Evolutionary conservation across 2,888 invertebrate species (phyloP).

Genomic region (Portevinia maculata): DNA sequence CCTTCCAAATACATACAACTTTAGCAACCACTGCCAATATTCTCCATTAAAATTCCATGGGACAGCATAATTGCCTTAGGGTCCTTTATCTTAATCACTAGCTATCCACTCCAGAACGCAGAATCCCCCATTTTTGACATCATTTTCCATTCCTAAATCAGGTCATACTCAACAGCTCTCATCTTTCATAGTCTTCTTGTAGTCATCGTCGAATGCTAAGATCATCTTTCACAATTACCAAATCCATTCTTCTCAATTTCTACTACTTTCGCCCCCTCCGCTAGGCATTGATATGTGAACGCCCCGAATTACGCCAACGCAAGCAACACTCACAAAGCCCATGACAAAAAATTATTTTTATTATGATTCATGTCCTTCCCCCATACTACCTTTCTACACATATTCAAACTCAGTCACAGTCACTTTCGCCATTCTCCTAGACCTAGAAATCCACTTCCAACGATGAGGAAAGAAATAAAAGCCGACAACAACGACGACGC

Average conservation of each 20-base stretch:
- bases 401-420: conserved; percentile 57
- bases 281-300: conserved; percentile 53
- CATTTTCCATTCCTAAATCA: conserved; percentile 36
- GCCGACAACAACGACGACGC: conserved; percentile 40
- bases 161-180: conserved; percentile 43
- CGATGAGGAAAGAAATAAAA: conserved; percentile 63
- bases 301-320: conserved; percentile 60
- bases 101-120: not conserved
- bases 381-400: too few species aligned
- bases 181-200: not conserved
- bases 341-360: conserved; percentile 62
- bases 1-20: not conserved
- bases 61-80: conserved; percentile 29
- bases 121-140: conserved; percentile 41
- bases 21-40: conserved; percentile 1
- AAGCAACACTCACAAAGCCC: conserved; percentile 41
- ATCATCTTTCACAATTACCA: conserved; percentile 65
- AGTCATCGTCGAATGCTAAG: conserved; percentile 40
- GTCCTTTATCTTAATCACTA: not conserved
- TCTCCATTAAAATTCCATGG: conserved; percentile 1
- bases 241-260: conserved; percentile 58
- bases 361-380: conserved; percentile 62
- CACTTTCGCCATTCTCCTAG: conserved; percentile 67
- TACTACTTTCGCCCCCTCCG: not conserved
- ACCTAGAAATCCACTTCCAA: conserved; percentile 73